A percentile compares a stretch with the other conserved stretches of the same genome.
Evolutionary conservation across 2,113 vertebrate species (phyloP).

Genomic region (Pteropus alecto): DNA sequence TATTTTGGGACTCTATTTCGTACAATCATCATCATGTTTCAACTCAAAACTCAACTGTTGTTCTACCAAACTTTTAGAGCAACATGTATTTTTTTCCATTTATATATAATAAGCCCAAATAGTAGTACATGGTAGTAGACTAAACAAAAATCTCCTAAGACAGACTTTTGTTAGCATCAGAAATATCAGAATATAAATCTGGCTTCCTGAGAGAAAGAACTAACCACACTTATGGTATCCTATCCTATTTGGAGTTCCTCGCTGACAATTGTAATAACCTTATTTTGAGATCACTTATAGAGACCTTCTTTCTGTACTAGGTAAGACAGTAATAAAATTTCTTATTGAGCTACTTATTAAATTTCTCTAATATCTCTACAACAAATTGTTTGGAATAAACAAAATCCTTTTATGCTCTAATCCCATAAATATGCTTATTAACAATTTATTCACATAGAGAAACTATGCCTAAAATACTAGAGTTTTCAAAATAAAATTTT

Average conservation of each 20-base stretch:
- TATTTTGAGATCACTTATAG: background rate
- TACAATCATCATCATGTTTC: background rate
- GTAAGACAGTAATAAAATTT: background rate
- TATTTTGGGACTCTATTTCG: background rate
- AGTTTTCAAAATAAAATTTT: conserved; percentile 18
- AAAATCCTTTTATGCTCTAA: background rate
- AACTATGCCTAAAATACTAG: background rate
- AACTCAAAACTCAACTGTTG: background rate
- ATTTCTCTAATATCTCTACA: background rate
- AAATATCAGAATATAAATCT: background rate
- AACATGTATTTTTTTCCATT: background rate
- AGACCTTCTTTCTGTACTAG: background rate
- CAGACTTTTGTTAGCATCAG: background rate
- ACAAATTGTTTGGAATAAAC: background rate
- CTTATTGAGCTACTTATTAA: background rate
- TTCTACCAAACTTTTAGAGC: background rate
- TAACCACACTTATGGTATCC: background rate
- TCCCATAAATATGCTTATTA: background rate
- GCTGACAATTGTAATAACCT: background rate
- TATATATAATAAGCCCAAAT: background rate
- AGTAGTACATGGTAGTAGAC: background rate
- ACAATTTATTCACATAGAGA: background rate
- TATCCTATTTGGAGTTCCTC: background rate
- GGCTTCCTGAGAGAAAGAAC: background rate
- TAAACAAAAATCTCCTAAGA: conserved; percentile 9